Evolutionary conservation across 2,797 vertebrate species (phyloP).

Genomic region (Stomatorhinus walkeri): DNA sequence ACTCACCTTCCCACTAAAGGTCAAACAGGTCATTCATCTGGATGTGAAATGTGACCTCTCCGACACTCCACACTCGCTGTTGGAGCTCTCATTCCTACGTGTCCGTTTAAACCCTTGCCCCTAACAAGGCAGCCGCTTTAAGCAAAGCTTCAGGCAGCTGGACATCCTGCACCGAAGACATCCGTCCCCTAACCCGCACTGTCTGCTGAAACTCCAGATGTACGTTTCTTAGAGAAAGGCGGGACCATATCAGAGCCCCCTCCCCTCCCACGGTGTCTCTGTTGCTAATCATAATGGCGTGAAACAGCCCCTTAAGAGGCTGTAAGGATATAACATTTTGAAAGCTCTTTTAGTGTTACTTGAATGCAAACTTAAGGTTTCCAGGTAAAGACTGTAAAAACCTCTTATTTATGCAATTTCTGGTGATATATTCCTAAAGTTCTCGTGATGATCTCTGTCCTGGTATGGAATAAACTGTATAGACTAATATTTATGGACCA

Average conservation of each 20-base stretch:
- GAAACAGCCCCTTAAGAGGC: neutral
- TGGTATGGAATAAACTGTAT: neutral
- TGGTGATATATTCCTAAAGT: neutral
- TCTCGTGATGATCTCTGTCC: neutral
- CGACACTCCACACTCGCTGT: conserved; percentile 61
- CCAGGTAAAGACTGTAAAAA: neutral
- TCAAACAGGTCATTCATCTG: conserved; percentile 67
- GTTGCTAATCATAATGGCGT: neutral
- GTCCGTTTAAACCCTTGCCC: conserved; percentile 61
- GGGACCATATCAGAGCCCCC: neutral
- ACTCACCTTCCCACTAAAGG: conserved; percentile 38
- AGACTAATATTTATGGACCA: neutral
- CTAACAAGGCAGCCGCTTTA: conserved; percentile 56
- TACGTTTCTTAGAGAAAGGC: neutral
- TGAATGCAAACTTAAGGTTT: neutral
- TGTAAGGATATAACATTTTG: neutral
- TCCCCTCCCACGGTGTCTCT: neutral
- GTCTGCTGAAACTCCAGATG: neutral
- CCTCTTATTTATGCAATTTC: neutral
- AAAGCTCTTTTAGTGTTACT: neutral
- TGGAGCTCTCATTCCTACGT: conserved; percentile 56
- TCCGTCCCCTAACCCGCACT: neutral
- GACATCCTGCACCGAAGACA: neutral
- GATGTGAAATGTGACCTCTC: conserved; percentile 68
- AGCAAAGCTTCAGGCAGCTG: neutral